Evolutionary conservation across 2,888 invertebrate species (phyloP).

Genomic region (Hetaerina titia): DNA sequence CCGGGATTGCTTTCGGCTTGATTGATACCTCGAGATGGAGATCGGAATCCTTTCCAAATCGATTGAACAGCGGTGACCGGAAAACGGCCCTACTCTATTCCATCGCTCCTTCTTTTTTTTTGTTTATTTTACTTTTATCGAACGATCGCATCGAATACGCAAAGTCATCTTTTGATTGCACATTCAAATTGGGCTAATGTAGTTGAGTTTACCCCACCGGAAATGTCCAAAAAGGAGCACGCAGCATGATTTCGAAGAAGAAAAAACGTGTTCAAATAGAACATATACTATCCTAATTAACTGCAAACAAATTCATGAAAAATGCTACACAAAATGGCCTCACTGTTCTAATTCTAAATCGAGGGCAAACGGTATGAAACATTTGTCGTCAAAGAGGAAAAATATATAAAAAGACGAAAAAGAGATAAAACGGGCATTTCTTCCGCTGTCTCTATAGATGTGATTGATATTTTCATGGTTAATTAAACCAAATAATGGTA

Average conservation of each 20-base stretch:
- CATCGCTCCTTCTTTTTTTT: not conserved
- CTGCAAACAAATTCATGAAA: not conserved
- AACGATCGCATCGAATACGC: not conserved
- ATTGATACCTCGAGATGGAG: conserved; percentile 62
- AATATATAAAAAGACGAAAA: not conserved
- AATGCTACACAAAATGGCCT: not conserved
- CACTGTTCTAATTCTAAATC: not conserved
- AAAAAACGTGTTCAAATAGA: not conserved
- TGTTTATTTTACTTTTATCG: not conserved
- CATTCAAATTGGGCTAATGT: conserved; percentile 38
- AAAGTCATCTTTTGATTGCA: conserved; percentile 49
- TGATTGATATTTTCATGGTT: no score
- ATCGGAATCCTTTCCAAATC: conserved; percentile 23
- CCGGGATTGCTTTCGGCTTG: conserved; percentile 53
- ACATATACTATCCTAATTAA: not conserved
- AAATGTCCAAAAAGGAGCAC: not conserved
- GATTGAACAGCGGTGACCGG: conserved; percentile 48
- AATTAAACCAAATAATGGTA: no score
- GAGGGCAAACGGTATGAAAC: not conserved
- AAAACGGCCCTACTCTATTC: not conserved
- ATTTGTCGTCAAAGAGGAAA: not conserved
- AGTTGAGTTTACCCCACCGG: not conserved
- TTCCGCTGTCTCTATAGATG: not conserved
- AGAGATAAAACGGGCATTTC: not conserved
- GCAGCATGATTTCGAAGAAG: not conserved